phyloP scores from a whole-genome alignment of 2,113 vertebrate genomes.

The Corythoichthys intestinalis region DNA sequence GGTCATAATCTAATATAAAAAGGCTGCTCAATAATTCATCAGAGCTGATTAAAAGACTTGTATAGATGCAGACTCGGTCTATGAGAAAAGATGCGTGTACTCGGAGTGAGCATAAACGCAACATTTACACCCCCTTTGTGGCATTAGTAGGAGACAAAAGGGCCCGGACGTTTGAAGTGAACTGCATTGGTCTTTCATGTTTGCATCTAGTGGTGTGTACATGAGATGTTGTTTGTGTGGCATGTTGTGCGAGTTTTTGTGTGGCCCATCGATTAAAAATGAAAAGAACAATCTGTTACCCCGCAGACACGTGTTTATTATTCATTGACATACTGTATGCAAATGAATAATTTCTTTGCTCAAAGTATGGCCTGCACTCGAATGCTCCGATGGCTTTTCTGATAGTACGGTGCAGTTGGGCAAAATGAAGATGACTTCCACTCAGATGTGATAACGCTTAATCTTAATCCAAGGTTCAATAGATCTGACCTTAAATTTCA shows the following conservation, averaged over 20 bases:
- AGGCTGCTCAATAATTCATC: slow-evolving; percentile 66
- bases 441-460: not conserved
- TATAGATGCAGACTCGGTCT: slow-evolving; percentile 45
- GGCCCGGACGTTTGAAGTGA: slow-evolving; percentile 1
- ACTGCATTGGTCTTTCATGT: slow-evolving; percentile 29
- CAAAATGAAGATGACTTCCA: not conserved
- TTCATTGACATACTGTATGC: slow-evolving; percentile 58
- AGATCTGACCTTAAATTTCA: not conserved
- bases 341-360: slow-evolving; percentile 67
- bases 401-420: not conserved
- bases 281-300: slow-evolving; percentile 71
- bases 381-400: not conserved
- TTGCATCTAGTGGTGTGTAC: slow-evolving; percentile 18
- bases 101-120: slow-evolving; percentile 16
- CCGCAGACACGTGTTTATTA: slow-evolving; percentile 63
- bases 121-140: slow-evolving; percentile 31
- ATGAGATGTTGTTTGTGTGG: slow-evolving; percentile 22
- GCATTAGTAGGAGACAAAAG: slow-evolving; percentile 32
- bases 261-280: slow-evolving; percentile 65
- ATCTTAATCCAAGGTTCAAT: not conserved
- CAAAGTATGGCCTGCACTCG: slow-evolving; percentile 45
- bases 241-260: slow-evolving; percentile 29
- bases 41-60: slow-evolving; percentile 58
- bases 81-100: slow-evolving; percentile 13
- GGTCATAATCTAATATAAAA: slow-evolving; percentile 70